Percentiles rank a stretch among this genome's conserved stretches.
phyloP scores from a whole-genome alignment of 2,797 vertebrate species.

The Premnoplex brunnescens region DNA sequence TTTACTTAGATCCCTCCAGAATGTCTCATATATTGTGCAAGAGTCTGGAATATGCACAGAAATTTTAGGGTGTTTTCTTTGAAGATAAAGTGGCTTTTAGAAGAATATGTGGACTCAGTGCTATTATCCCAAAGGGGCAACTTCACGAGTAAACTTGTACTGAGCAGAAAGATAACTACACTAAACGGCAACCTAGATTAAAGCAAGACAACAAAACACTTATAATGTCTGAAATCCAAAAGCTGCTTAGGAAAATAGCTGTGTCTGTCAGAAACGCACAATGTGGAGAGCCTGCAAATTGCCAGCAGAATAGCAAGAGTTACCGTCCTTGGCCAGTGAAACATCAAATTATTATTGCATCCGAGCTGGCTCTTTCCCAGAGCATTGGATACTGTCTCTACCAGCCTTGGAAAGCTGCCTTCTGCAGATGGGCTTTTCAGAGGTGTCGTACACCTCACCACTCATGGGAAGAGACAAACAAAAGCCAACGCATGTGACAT shows the following conservation, averaged over 20 bases:
- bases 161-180: background rate
- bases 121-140: background rate
- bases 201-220: background rate
- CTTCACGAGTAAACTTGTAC: background rate
- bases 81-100: background rate
- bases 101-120: background rate
- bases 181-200: background rate
- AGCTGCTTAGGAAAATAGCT: background rate
- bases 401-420: background rate
- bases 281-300: background rate
- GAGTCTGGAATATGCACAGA: background rate
- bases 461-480: constrained; percentile 24
- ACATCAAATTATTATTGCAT: constrained; percentile 7
- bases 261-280: background rate
- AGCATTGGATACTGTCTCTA: background rate
- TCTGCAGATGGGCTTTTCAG: constrained; percentile 36
- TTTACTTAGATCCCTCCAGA: background rate
- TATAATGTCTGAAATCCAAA: background rate
- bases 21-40: background rate
- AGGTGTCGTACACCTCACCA: background rate
- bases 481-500: constrained; percentile 1
- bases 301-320: background rate
- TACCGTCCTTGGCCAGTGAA: background rate
- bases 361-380: constrained; percentile 37
- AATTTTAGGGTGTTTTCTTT: background rate